Evolutionary conservation across 2,113 vertebrate genomes (phyloP).

Genomic region (Eulacestoma nigropectus): DNA sequence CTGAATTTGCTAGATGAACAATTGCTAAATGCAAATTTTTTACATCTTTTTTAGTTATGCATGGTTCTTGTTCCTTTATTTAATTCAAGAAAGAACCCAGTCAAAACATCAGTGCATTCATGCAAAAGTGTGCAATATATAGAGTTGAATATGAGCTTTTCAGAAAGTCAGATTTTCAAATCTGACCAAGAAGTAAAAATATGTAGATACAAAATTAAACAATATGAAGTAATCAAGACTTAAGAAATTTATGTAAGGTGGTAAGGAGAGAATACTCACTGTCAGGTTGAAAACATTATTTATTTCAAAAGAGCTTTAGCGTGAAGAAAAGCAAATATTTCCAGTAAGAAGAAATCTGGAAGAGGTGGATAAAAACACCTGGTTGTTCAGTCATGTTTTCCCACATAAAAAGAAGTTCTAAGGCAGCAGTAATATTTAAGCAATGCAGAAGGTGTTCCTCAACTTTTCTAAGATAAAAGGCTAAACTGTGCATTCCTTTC

Average conservation of each 20-base stretch:
- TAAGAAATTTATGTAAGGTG: background rate
- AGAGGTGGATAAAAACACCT: fast-evolving
- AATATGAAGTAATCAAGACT: background rate
- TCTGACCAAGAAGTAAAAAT: background rate
- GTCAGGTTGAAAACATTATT: background rate
- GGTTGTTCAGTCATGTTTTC: background rate
- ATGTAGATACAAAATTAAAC: background rate
- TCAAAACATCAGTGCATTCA: background rate
- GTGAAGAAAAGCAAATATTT: background rate
- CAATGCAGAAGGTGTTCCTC: background rate
- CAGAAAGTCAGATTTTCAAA: background rate
- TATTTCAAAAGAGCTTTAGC: background rate
- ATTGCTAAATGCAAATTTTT: background rate
- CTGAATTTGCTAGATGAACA: background rate
- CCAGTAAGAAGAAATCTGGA: background rate
- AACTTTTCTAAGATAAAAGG: background rate
- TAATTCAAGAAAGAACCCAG: background rate
- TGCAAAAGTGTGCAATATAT: background rate
- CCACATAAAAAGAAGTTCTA: background rate
- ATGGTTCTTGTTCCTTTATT: background rate
- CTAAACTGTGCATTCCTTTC: background rate
- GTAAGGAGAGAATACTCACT: background rate
- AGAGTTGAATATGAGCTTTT: background rate
- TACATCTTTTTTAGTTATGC: background rate
- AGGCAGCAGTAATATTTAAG: background rate